These are phyloP conservation scores for Oligia strigilis DNA, from an alignment of 2,888 invertebrate genomes.

Conservation along the genomic window DNA sequence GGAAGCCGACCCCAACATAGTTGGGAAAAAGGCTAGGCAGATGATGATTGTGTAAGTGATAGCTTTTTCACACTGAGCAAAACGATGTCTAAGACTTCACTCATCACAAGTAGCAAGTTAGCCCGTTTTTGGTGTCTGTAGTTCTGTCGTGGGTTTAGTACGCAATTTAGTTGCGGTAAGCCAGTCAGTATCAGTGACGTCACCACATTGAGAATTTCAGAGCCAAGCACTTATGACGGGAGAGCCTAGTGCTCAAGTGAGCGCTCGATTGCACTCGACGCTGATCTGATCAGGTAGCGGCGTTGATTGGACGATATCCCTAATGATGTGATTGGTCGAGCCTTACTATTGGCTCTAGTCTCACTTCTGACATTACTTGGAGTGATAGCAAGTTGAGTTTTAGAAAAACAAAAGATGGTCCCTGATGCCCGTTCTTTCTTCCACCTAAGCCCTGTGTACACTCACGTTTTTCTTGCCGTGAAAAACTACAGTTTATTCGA, in stretches of 20 bases:
- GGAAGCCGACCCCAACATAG: no score
- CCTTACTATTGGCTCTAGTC: not conserved
- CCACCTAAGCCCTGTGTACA: not conserved
- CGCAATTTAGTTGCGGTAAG: not conserved
- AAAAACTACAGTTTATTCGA: no score
- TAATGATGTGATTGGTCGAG: not conserved
- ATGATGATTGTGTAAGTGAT: not conserved
- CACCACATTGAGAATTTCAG: not conserved
- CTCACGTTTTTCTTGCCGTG: not conserved
- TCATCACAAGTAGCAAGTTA: no score
- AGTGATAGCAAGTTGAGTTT: no score
- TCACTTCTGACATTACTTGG: not conserved
- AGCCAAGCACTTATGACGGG: not conserved
- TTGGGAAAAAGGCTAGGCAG: no score
- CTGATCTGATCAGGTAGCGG: constrained; percentile 27
- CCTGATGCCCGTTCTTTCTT: not conserved
- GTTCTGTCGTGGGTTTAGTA: no score
- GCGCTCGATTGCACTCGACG: constrained; percentile 11
- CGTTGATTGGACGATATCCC: constrained; percentile 29
- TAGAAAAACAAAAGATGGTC: not conserved
- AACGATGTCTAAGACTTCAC: not conserved
- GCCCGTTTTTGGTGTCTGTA: not conserved
- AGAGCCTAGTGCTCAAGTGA: not conserved
- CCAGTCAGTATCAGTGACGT: not conserved
- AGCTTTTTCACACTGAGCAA: not conserved